phyloP scores from a whole-genome alignment of 2,888 invertebrate genomes.

The Norana najaformis region DNA sequence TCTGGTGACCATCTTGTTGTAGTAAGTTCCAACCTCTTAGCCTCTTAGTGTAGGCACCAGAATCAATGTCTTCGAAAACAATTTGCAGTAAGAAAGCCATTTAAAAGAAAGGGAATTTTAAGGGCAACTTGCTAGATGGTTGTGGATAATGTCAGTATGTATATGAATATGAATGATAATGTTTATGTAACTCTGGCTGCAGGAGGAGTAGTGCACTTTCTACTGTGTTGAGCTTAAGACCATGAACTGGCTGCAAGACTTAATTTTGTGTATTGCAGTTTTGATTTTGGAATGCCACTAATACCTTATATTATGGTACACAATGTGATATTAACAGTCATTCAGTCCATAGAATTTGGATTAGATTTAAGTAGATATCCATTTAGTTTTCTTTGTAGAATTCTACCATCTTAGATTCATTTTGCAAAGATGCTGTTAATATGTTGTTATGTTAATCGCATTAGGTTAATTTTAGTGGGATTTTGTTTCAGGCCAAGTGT shows the following conservation, averaged over 20 bases:
- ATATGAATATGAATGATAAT: background rate
- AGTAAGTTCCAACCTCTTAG: background rate
- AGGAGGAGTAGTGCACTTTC: background rate
- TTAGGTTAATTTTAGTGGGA: background rate
- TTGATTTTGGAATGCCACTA: background rate
- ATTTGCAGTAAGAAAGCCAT: background rate
- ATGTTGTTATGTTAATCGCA: background rate
- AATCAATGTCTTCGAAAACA: background rate
- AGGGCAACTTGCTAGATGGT: background rate
- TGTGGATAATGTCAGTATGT: background rate
- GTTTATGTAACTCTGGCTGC: background rate
- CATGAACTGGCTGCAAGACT: background rate
- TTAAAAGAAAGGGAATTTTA: background rate
- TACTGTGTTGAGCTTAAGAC: background rate
- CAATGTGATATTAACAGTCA: background rate
- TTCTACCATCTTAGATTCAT: no score
- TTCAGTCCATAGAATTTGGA: background rate
- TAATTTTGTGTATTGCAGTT: background rate
- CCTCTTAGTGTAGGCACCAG: background rate
- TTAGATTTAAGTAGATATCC: background rate
- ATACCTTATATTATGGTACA: background rate
- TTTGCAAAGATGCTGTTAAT: background rate
- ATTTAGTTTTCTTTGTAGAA: background rate
- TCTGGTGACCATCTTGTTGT: background rate
- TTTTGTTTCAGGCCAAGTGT: constrained; percentile 21